phyloP scores from a whole-genome alignment of 2,113 vertebrate species.

The Neotoma lepida region DNA sequence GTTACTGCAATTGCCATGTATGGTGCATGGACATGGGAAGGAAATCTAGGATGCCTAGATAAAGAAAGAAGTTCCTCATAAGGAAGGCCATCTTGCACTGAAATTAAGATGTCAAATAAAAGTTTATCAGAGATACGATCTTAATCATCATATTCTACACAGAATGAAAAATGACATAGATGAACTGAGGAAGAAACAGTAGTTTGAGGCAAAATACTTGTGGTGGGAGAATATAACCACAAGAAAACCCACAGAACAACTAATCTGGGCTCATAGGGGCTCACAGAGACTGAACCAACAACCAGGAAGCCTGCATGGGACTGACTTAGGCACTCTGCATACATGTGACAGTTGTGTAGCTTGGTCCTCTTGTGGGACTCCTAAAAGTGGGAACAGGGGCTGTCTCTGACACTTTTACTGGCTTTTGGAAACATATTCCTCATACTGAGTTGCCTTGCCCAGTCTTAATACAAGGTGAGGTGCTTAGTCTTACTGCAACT shows the following conservation, averaged over 20 bases:
- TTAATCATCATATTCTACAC: not conserved
- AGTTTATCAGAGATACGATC: not conserved
- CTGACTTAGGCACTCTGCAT: not conserved
- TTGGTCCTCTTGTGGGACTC: not conserved
- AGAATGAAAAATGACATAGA: not conserved
- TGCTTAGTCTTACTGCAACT: not conserved
- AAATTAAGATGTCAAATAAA: conserved; percentile 36
- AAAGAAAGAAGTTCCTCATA: not conserved
- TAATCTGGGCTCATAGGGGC: not conserved
- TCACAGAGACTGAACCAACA: not conserved
- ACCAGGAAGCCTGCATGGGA: not conserved
- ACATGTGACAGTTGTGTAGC: not conserved
- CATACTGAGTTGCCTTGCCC: not conserved
- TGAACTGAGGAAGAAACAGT: not conserved
- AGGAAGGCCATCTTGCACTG: not conserved
- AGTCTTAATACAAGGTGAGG: not conserved
- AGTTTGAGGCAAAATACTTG: not conserved
- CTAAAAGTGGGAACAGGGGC: not conserved
- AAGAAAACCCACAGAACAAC: not conserved
- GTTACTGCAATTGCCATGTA: not conserved
- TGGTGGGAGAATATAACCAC: not conserved
- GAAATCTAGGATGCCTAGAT: not conserved
- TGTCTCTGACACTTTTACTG: not conserved
- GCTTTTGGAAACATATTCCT: not conserved
- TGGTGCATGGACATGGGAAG: not conserved